phyloP scores from a whole-genome alignment of 2,888 invertebrate species.

The Drosophila neutralis region DNA sequence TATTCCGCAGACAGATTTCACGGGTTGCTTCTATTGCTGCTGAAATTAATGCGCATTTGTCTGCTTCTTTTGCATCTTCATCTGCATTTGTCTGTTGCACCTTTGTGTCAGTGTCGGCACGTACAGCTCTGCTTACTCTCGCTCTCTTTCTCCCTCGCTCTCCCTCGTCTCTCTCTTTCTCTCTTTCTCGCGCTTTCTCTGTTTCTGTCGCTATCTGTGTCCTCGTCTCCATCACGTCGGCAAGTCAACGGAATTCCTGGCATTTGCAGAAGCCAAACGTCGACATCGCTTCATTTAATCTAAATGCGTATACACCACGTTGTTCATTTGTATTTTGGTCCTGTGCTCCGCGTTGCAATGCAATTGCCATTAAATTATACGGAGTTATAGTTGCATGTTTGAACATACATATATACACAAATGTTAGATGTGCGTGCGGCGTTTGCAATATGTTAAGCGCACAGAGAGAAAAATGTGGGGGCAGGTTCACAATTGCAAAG shows the following conservation, averaged over 20 bases:
- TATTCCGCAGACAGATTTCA: constrained; percentile 14
- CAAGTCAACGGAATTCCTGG: constrained; percentile 43
- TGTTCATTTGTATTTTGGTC: constrained; percentile 28
- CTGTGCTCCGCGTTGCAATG: constrained; percentile 32
- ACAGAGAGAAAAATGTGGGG: constrained; percentile 1
- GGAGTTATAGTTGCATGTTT: constrained; percentile 7
- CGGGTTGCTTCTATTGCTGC: constrained; percentile 1
- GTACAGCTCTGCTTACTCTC: constrained; percentile 10
- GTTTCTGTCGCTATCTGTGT: constrained; percentile 2
- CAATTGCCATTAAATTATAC: constrained; percentile 62
- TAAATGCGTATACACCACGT: constrained; percentile 61
- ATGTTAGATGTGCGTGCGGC: constrained; percentile 31
- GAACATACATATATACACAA: constrained; percentile 12
- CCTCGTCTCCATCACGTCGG: constrained; percentile 40
- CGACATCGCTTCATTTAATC: constrained; percentile 58
- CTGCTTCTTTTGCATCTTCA: constrained; percentile 26
- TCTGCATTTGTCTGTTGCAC: constrained; percentile 40
- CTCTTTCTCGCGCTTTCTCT: background rate
- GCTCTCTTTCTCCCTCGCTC: background rate
- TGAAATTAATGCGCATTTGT: constrained; percentile 45
- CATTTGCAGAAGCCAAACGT: constrained; percentile 27
- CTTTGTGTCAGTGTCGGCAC: constrained; percentile 34
- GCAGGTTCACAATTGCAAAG: background rate
- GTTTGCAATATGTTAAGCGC: constrained; percentile 21
- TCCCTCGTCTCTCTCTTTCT: background rate